Evolutionary conservation across 2,797 vertebrate genomes (phyloP), one percentile per base, ranked within the genome.

Genomic region (Delichon dasypus): DNA sequence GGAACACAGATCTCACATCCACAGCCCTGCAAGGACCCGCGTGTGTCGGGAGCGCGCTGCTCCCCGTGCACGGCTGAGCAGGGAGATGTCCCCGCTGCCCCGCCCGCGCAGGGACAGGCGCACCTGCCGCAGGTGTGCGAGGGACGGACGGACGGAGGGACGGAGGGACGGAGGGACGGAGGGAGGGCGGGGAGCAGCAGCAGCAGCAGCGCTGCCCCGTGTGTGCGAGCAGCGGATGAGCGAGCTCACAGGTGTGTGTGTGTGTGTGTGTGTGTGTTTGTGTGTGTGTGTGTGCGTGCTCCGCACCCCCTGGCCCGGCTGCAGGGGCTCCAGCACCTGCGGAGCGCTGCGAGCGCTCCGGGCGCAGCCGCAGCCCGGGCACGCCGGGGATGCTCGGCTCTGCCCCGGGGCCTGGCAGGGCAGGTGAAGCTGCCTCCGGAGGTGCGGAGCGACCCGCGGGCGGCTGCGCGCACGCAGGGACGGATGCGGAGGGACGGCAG

Each of bases 211-310:
- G 11, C 67, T 78, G 21, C 61, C 34, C 64, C 61, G 67, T 2
- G 32, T 11, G 78, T 7, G 84, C 34, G 45, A 27, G 72, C 77
- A 6, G 88, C 3, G 67, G 66, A 26, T 27, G 42, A n/a, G 5
- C 1, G 65, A 80, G 90, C 93, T 71, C 94, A 96, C 94, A 97
- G 90, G 95, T 97, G 94, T 36, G 36, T 36, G 36, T 36, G 36
- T 36, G 36, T 10, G 36, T 36, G 36, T 36, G 36, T 36, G 36
- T 36, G 36, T 36, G n/a, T n/a, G n/a, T n/a, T n/a, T 36, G 36
- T 36, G 36, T 36, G 36, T 36, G 36, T 10, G 36, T 36, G 36
- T 36, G 36, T 36, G 36, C 10, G 36, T 36, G n/a, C n/a, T n/a
- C n/a, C n/a, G 54, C 54, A 55, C 54, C 25, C 55, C 55, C 25